Evolutionary conservation across 1,140 invertebrate species (phyloP).

Genomic region (Musca domestica): DNA sequence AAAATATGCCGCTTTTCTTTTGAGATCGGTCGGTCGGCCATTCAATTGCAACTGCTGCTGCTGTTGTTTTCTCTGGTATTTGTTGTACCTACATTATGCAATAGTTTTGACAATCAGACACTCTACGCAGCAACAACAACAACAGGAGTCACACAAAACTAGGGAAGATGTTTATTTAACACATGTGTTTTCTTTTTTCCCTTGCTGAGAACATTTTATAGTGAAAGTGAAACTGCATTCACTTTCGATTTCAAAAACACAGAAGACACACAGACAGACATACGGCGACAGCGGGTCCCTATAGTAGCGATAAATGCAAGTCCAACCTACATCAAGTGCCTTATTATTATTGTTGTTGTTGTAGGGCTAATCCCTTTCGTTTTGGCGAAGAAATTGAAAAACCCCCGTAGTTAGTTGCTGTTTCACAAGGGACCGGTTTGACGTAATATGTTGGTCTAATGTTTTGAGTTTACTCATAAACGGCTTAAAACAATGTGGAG

Average conservation of each 20-base stretch:
- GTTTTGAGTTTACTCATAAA: background rate
- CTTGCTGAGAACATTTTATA: background rate
- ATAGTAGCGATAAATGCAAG: background rate
- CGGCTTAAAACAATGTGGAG: background rate
- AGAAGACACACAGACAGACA: background rate
- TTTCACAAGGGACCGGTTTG: background rate
- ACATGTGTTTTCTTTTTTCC: background rate
- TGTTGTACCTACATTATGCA: conserved; percentile 21
- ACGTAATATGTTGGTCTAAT: background rate
- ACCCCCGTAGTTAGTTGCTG: background rate
- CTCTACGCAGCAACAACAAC: too few relatives aligned
- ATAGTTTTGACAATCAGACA: conserved; percentile 14
- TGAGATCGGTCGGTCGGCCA: background rate
- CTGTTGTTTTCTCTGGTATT: background rate
- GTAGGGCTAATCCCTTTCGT: background rate
- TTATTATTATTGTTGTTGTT: background rate
- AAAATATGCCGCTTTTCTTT: conserved; percentile 4
- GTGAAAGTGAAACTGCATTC: conserved; percentile 14
- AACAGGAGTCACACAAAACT: background rate
- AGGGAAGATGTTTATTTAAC: background rate
- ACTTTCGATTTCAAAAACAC: background rate
- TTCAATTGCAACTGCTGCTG: too few relatives aligned
- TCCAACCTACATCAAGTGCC: conserved; percentile 7
- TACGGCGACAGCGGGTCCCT: background rate
- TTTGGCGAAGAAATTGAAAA: background rate